Conservation (phyloP, 2,113 vertebrate genomes). For the Ameiurus melas region DNA sequence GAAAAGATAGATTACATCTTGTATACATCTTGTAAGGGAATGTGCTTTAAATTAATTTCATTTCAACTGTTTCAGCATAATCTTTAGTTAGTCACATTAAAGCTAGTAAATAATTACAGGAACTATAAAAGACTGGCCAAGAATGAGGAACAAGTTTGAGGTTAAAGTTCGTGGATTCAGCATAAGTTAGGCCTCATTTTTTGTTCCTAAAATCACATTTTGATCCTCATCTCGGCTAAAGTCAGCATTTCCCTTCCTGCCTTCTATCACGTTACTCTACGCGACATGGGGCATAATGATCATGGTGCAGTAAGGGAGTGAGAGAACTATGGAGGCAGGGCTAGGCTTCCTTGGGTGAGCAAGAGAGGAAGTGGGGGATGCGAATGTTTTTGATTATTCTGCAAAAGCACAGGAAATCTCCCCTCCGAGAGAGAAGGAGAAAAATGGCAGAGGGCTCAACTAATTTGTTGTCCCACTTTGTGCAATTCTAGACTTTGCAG, state of each 20-base stretch:
- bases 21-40: not conserved
- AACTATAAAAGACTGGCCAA: not conserved
- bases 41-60: not conserved
- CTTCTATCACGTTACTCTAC: not conserved
- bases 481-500: not conserved
- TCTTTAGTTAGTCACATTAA: not conserved
- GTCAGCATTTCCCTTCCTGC: constrained; percentile 13
- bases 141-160: not conserved
- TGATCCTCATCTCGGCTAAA: not conserved
- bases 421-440: constrained; percentile 13
- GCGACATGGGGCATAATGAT: not conserved
- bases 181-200: not conserved
- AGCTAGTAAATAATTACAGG: not conserved
- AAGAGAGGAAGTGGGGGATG: constrained; percentile 52
- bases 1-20: not conserved
- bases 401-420: constrained; percentile 52
- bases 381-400: constrained; percentile 54
- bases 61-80: not conserved
- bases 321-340: constrained; percentile 18
- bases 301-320: not conserved
- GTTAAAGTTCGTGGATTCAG: not conserved
- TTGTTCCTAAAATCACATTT: not conserved
- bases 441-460: constrained; percentile 1
- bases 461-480: constrained; percentile 27
- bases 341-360: constrained; percentile 46